Evolutionary conservation across 1,140 invertebrate species (phyloP), one percentile per base, ranked within the genome.

Genomic region (Tenebrio molitor): DNA sequence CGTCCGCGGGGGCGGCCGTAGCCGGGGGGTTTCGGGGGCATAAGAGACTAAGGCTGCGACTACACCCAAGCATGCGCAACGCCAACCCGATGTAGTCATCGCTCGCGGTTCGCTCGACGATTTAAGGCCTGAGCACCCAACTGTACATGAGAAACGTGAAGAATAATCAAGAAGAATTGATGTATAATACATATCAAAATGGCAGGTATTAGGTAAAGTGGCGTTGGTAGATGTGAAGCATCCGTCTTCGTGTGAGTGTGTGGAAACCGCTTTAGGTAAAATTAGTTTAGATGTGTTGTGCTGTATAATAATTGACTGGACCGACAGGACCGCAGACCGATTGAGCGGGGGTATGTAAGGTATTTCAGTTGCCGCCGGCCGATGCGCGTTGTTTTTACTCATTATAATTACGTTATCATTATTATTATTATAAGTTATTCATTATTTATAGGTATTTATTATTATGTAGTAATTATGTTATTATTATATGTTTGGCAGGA

Each of bases 401-500:
- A 73, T 71, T 75, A 71, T 68, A 67, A 74, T 74, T 74, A 74
- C 67, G 74, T 75, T 72, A 76, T 76, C 50, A 76, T 76, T 76
- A 76, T 68, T 70, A 75, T 50, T 65, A 65, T 66, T 66, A 41
- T 66, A 66, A 66, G 64, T 66, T 66, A 66, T 42, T 66, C 69
- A 77, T 75, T 79, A 79, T 74, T 74, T 78, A 74, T 77, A 80
- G 73, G 78, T 77, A 78, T 76, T 78, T 67, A 78, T 78, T 78
- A 77, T 77, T 72, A 72, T 71, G 74, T 76, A 77, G 72, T 80
- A 80, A 76, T 79, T 77, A 77, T 73, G 71, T 77, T 71, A 71
- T 73, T 69, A 69, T 67, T 77, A 69, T 69, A 77, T 80, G 74
- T 82, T 82, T 82, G 81, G 81, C 81, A 82, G 81, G 81, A 82